Conservation (phyloP, 2,888 invertebrate genomes). For the Crocallis elinguaria region DNA sequence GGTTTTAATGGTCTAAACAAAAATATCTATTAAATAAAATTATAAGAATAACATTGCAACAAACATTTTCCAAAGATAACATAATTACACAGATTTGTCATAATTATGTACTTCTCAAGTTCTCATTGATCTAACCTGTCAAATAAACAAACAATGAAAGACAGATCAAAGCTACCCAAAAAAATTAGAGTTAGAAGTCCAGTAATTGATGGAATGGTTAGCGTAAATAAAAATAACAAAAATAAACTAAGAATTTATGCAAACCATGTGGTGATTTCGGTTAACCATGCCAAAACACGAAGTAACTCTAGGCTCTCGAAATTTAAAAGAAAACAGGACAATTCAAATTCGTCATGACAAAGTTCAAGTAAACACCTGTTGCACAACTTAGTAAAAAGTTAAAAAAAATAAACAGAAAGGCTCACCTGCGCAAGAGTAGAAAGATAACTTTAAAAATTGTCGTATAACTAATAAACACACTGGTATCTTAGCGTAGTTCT, state of each 20-base stretch:
- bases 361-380: slow-evolving; percentile 30
- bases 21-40: too few species aligned
- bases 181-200: background rate
- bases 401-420: slow-evolving; percentile 8
- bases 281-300: slow-evolving; percentile 33
- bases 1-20: too few species aligned
- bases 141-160: background rate
- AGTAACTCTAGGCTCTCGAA: slow-evolving; percentile 13
- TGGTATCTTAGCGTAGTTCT: slow-evolving; percentile 38
- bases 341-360: slow-evolving; percentile 6
- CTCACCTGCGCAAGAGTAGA: slow-evolving; percentile 28
- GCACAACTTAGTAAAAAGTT: slow-evolving; percentile 10
- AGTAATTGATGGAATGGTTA: background rate
- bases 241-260: slow-evolving; percentile 2
- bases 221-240: background rate
- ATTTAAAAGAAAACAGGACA: slow-evolving; percentile 17
- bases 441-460: background rate
- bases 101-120: too few species aligned
- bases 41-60: too few species aligned
- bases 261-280: slow-evolving; percentile 36
- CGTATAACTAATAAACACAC: slow-evolving; percentile 27
- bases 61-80: too few species aligned
- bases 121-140: background rate
- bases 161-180: background rate
- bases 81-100: background rate